These are phyloP conservation scores for Rhamphomyia laevipes DNA, from an alignment of 2,888 invertebrate genomes.

Conservation along the genomic window DNA sequence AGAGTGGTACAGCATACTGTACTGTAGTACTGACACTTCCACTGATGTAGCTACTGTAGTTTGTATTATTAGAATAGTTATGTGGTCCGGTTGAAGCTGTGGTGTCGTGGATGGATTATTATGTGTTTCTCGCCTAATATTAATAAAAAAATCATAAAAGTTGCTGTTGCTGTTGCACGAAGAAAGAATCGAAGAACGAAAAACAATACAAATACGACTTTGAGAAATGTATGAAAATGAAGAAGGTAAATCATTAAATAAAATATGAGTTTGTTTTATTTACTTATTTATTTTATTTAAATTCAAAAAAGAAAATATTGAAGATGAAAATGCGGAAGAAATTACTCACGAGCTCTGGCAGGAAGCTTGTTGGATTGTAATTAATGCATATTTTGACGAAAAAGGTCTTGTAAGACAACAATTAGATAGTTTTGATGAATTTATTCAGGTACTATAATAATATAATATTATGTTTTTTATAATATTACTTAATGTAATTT, in stretches of 20 bases:
- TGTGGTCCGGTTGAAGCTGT: no score
- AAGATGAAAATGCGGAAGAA: slow-evolving; percentile 86
- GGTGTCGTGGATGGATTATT: no score
- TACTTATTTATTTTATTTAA: background rate
- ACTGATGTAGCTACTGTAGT: no score
- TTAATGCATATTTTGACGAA: slow-evolving; percentile 99
- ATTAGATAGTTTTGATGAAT: slow-evolving; percentile 98
- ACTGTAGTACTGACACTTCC: no score
- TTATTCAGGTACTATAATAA: slow-evolving; percentile 87
- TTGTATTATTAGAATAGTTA: no score
- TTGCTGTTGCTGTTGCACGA: no score
- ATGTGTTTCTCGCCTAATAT: no score
- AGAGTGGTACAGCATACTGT: no score
- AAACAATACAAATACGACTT: no score
- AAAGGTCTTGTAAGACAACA: slow-evolving; percentile 99
- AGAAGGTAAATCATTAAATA: slow-evolving; percentile 25
- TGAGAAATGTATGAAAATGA: slow-evolving; percentile 32
- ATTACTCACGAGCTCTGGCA: slow-evolving; percentile 98
- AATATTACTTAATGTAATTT: background rate
- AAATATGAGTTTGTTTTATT: background rate
- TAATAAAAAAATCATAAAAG: no score
- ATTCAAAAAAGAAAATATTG: slow-evolving; percentile 41
- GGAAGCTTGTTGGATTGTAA: slow-evolving; percentile 99
- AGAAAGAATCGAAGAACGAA: no score
- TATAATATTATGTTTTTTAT: no score